Base-by-base conservation (phyloP, 2,797 vertebrate species). In the Danio tinwini region DNA sequence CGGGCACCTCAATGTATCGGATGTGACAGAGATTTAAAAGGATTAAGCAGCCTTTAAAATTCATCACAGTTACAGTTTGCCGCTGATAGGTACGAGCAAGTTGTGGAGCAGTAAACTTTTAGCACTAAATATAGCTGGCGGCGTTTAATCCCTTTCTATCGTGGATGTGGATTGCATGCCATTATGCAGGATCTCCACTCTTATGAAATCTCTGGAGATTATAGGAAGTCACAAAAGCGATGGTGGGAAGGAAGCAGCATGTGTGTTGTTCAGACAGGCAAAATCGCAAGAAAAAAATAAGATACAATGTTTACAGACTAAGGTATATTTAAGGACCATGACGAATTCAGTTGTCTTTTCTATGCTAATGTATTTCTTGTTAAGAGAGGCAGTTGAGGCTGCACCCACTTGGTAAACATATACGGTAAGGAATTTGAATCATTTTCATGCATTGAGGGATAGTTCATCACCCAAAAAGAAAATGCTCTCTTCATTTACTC, bases 21-120 rank as follows among this genome's bases (percentile, higher is more conserved):
- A 82, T 82, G 75, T 69, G 78, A 73, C 75, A 81, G 50, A 79
- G 82, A 84, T 85, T 87, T 83, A 87, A 80, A 67, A 77, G 75
- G 82, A 82, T 84, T 85, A 84, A 78, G 42, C 47, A 55, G 71
- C 55, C 69, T 85, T 87, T 70, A 74, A 74, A 78, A 84, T 82
- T 78, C 81, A 81, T 77, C 56, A 53, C 78, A 67, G 75, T 65
- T 64, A 81, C 77, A 55, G 73, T 76, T 74, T 75, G 71, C 61
- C n/a, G 59, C 72, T 59, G 72, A 84, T 78, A 85, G 72, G 81
- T 82, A 49, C 45, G 45, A 59, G 59, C 29, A 64, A 81, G 78
- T 73, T 76, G 65, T 75, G 58, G 82, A 81, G 78, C 83, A 79
- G 78, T 79, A 81, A 83, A 83, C 83, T 76, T 70, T 79, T 65